phyloP scores from a whole-genome alignment of 2,888 invertebrate species.

The Ennomos erosarius region DNA sequence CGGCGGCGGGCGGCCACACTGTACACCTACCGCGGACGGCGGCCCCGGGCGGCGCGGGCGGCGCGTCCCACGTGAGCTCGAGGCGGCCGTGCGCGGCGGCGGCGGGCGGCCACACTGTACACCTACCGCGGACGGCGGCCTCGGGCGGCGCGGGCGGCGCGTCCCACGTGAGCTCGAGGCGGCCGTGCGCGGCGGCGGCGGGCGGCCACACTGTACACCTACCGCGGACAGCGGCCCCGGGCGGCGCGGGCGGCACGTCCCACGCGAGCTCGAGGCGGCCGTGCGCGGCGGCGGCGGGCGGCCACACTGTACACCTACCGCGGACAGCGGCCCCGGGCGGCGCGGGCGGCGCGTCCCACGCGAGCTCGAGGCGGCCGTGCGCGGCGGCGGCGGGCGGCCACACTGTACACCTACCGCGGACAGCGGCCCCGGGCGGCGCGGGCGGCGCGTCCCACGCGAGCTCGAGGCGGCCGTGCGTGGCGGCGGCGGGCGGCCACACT shows the following conservation, averaged over 20 bases:
- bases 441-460: conserved; percentile 80
- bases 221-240: too few species aligned
- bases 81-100: conserved; percentile 86
- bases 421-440: neutral
- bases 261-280: conserved; percentile 87
- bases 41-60: neutral
- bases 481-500: conserved; percentile 87
- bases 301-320: conserved; percentile 76
- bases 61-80: conserved; percentile 83
- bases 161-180: conserved; percentile 87
- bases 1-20: conserved; percentile 87
- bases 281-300: conserved; percentile 87
- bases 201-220: conserved; percentile 84
- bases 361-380: conserved; percentile 86
- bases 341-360: conserved; percentile 70
- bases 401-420: conserved; percentile 63
- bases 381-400: conserved; percentile 87
- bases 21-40: conserved; percentile 46
- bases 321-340: too few species aligned
- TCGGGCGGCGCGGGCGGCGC: neutral
- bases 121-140: too few species aligned
- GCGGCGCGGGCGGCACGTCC: conserved; percentile 50
- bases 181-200: conserved; percentile 86
- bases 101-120: conserved; percentile 87
- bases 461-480: conserved; percentile 86